Percentiles rank a stretch among this genome's conserved stretches.
phyloP scores from a whole-genome alignment of 2,888 invertebrate species.

The Agapostemon virescens region DNA sequence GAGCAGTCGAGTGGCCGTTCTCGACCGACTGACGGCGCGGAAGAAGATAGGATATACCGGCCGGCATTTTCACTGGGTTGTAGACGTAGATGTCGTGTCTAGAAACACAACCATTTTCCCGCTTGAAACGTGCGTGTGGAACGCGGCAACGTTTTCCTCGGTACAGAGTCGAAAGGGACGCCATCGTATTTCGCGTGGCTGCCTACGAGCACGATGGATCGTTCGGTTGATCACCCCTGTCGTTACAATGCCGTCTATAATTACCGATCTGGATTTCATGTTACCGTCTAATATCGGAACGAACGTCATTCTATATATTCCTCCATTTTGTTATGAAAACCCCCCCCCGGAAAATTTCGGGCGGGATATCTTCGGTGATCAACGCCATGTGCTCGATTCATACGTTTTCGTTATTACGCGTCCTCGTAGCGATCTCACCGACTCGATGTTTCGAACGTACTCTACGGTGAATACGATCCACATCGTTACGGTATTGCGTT shows the following conservation, averaged over 20 bases:
- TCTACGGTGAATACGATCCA: not conserved
- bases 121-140: not conserved
- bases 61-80: constrained; percentile 62
- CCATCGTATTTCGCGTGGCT: constrained; percentile 72
- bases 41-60: constrained; percentile 63
- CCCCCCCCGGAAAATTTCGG: constrained; percentile 33
- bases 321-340: not conserved
- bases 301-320: constrained; percentile 6
- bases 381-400: constrained; percentile 69
- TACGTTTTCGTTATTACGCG: constrained; percentile 22
- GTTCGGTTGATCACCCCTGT: constrained; percentile 71
- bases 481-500: not conserved
- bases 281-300: constrained; percentile 54
- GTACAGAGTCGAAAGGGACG: constrained; percentile 66
- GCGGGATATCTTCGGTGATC: constrained; percentile 54
- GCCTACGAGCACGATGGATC: constrained; percentile 59
- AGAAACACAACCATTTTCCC: not conserved
- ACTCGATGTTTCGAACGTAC: not conserved
- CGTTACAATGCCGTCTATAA: constrained; percentile 73
- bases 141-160: constrained; percentile 33
- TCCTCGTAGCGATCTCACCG: constrained; percentile 7
- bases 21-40: constrained; percentile 79
- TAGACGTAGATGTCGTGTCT: constrained; percentile 26
- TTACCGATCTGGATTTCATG: constrained; percentile 69
- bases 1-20: constrained; percentile 67